phyloP scores from a whole-genome alignment of 2,797 vertebrate genomes.

The Antrozous pallidus region DNA sequence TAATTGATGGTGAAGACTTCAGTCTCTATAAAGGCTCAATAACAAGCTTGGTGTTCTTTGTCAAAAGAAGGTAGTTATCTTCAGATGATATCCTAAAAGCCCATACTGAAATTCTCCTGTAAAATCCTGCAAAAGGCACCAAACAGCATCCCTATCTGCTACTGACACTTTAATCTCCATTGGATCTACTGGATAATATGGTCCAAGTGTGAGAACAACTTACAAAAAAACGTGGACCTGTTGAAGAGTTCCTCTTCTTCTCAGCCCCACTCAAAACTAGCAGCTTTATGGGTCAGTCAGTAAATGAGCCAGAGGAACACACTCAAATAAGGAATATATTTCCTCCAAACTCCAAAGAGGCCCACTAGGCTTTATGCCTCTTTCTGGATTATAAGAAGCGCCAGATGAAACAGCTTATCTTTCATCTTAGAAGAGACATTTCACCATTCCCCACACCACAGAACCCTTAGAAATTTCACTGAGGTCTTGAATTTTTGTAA shows the following conservation, averaged over 20 bases:
- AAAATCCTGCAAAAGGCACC: neutral
- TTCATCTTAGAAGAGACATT: neutral
- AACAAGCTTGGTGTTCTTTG: neutral
- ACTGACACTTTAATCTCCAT: neutral
- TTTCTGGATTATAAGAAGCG: neutral
- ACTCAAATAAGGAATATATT: neutral
- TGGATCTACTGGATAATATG: neutral
- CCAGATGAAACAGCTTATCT: neutral
- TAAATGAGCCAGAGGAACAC: neutral
- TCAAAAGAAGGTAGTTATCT: neutral
- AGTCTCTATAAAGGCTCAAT: neutral
- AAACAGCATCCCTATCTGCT: neutral
- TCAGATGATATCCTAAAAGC: neutral
- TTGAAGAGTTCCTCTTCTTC: neutral
- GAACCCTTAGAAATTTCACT: neutral
- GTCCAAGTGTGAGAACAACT: neutral
- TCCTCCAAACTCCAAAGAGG: neutral
- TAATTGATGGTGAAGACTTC: neutral
- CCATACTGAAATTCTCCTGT: neutral
- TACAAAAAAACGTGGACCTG: neutral
- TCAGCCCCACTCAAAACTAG: neutral
- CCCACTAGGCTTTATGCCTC: neutral
- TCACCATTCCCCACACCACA: neutral
- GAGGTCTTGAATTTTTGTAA: neutral
- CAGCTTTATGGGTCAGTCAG: neutral